phyloP scores from a whole-genome alignment of 2,113 vertebrate species.

The Pygoscelis adeliae region DNA sequence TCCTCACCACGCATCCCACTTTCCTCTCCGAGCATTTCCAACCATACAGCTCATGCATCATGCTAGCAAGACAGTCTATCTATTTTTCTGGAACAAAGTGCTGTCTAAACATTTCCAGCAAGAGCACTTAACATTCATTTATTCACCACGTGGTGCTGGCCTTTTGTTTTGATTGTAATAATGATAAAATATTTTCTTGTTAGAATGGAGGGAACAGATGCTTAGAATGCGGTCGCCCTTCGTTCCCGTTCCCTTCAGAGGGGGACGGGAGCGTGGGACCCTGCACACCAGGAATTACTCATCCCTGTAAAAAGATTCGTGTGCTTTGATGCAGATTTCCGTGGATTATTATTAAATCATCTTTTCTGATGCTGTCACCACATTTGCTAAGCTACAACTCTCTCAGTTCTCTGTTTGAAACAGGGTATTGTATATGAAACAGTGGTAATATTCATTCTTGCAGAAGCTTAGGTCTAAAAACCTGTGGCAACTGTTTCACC shows the following conservation, averaged over 20 bases:
- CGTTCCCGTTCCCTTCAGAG: background rate
- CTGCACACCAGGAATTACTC: background rate
- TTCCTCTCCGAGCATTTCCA: background rate
- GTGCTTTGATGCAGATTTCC: background rate
- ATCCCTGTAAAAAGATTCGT: background rate
- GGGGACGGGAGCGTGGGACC: background rate
- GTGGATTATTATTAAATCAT: background rate
- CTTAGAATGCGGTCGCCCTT: accelerated
- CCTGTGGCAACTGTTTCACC: background rate
- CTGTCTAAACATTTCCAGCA: background rate
- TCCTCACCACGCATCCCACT: background rate
- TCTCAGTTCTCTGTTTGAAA: background rate
- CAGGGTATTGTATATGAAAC: background rate
- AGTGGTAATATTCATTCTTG: background rate
- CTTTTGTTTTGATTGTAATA: background rate
- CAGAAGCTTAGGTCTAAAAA: background rate
- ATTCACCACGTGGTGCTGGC: background rate
- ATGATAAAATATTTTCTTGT: background rate
- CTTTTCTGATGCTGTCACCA: background rate
- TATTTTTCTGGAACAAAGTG: background rate
- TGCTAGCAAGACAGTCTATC: background rate
- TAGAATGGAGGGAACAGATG: background rate
- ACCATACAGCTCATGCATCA: background rate
- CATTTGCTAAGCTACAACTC: background rate
- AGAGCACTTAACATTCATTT: background rate